Percentiles rank a stretch among this genome's conserved stretches.
Conservation (phyloP, 2,113 vertebrate species). For the Oryzias curvinotus region DNA sequence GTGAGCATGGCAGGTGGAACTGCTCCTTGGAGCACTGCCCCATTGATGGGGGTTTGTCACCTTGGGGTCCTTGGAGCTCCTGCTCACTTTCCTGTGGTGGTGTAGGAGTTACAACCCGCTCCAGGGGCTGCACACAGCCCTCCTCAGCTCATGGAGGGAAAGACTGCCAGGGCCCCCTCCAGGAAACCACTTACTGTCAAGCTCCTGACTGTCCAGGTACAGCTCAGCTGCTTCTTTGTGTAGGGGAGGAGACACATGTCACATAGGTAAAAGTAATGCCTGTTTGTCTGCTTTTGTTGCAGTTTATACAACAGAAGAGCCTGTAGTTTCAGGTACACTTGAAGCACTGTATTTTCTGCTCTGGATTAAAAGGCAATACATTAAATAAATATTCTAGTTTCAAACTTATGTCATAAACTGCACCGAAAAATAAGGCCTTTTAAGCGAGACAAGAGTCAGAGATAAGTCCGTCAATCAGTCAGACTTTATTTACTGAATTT, state of each 20-base stretch:
- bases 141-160: slow-evolving; percentile 66
- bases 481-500: no score
- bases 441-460: no score
- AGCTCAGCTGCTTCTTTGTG: slow-evolving; percentile 20
- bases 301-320: slow-evolving; percentile 69
- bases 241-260: no score
- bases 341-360: neutral
- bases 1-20: slow-evolving; percentile 78
- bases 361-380: no score
- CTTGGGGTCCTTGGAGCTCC: slow-evolving; percentile 81
- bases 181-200: slow-evolving; percentile 81
- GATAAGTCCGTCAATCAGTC: no score
- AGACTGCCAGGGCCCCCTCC: slow-evolving; percentile 73
- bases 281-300: neutral
- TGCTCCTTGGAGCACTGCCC: slow-evolving; percentile 77
- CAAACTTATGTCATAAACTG: no score
- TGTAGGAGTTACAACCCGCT: slow-evolving; percentile 80
- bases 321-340: slow-evolving; percentile 64
- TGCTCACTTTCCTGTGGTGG: slow-evolving; percentile 86
- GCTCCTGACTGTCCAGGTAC: slow-evolving; percentile 82
- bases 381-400: no score
- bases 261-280: neutral
- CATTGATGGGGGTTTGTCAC: slow-evolving; percentile 63
- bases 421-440: no score
- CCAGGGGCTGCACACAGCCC: slow-evolving; percentile 74